Evolutionary conservation across 2,113 vertebrate species (phyloP).

Genomic region (Catagonus wagneri): DNA sequence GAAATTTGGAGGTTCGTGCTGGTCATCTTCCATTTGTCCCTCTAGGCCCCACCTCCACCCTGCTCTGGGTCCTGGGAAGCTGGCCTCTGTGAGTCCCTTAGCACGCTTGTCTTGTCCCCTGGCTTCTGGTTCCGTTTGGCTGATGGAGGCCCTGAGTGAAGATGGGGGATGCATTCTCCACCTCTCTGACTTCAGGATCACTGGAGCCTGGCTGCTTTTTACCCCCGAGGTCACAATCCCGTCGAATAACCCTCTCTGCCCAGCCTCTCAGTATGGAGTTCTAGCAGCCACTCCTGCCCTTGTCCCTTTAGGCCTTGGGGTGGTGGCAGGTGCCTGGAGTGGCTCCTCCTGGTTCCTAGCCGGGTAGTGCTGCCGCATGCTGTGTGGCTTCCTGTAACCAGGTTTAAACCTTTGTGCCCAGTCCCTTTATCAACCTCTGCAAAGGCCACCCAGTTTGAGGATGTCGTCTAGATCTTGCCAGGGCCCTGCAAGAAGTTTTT

Average conservation of each 20-base stretch:
- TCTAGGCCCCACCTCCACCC: background rate
- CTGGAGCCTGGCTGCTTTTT: background rate
- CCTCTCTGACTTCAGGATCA: background rate
- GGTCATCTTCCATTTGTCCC: background rate
- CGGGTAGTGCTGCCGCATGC: background rate
- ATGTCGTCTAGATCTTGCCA: background rate
- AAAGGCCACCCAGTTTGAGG: background rate
- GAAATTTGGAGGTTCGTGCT: background rate
- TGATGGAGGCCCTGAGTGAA: background rate
- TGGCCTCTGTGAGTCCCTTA: background rate
- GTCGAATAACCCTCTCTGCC: background rate
- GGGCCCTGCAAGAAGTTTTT: background rate
- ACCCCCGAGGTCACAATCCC: background rate
- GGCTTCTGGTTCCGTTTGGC: background rate
- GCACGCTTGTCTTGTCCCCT: background rate
- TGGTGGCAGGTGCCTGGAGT: background rate
- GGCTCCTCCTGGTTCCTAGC: background rate
- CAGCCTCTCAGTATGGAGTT: background rate
- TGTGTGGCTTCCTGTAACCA: background rate
- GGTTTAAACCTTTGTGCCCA: background rate
- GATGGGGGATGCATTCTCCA: background rate
- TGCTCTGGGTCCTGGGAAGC: background rate
- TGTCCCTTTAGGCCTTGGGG: background rate
- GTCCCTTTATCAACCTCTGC: background rate
- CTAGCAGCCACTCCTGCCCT: rapidly evolving